Evolutionary conservation across 2,888 invertebrate genomes (phyloP).

Genomic region (Megamerina dolium): DNA sequence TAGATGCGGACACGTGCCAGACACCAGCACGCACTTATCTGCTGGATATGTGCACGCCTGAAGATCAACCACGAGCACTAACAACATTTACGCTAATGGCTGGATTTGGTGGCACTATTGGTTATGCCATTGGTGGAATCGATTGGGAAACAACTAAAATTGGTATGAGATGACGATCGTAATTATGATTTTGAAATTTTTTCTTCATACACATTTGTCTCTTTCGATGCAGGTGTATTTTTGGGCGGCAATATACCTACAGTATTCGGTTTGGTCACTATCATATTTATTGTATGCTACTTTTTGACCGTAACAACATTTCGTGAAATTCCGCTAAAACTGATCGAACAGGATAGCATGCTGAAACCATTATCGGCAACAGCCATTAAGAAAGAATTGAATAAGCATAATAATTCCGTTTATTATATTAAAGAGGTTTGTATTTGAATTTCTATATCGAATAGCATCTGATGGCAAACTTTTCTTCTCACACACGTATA

Average conservation of each 20-base stretch:
- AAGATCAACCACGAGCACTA: constrained; percentile 57
- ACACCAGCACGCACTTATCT: constrained; percentile 60
- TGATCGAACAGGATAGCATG: constrained; percentile 44
- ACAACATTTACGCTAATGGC: constrained; percentile 61
- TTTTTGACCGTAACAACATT: constrained; percentile 56
- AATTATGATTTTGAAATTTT: too few relatives aligned
- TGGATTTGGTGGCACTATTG: constrained; percentile 58
- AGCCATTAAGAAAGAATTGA: constrained; percentile 40
- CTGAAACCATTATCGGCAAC: constrained; percentile 40
- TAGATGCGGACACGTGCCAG: constrained; percentile 61
- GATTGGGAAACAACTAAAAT: constrained; percentile 56
- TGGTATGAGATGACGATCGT: constrained; percentile 26
- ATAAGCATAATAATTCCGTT: constrained; percentile 39
- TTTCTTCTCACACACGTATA: too few relatives aligned
- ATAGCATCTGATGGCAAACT: too few relatives aligned
- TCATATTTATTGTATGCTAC: constrained; percentile 55
- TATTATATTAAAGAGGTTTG: constrained; percentile 43
- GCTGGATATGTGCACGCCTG: constrained; percentile 57
- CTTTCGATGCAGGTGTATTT: constrained; percentile 28
- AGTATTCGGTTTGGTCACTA: constrained; percentile 55
- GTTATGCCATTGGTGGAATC: constrained; percentile 56
- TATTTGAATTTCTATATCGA: too few relatives aligned
- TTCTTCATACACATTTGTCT: too few relatives aligned
- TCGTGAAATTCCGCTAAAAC: constrained; percentile 54
- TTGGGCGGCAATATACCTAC: constrained; percentile 57